Conservation (phyloP, 2,113 vertebrate species). For the Bos taurus region ARS-UCD2.0 NC_037338.1:98237501-98238000, state of each 20-base stretch:
- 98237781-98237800: not conserved
- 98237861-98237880: not conserved
- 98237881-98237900: not conserved
- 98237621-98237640: not conserved
- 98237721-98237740: not conserved
- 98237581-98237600: not conserved
- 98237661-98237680: not conserved
- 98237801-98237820: not conserved
- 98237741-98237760: conserved; percentile 32
- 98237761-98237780: not conserved
- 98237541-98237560: not conserved
- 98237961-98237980: not conserved
- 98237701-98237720: not conserved
- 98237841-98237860: not conserved
- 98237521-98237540: conserved; percentile 13
- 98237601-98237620: not conserved
- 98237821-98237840: not conserved
- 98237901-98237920: accelerated
- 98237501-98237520: not conserved
- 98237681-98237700: not conserved
- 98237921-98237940: not conserved
- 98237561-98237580: not conserved
- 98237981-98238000: not conserved
- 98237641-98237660: not conserved
- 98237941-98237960: not conserved